Evolutionary conservation across 2,113 vertebrate genomes (phyloP), one percentile per base, ranked within the genome.

Genomic region (Nymphicus hollandicus): DNA sequence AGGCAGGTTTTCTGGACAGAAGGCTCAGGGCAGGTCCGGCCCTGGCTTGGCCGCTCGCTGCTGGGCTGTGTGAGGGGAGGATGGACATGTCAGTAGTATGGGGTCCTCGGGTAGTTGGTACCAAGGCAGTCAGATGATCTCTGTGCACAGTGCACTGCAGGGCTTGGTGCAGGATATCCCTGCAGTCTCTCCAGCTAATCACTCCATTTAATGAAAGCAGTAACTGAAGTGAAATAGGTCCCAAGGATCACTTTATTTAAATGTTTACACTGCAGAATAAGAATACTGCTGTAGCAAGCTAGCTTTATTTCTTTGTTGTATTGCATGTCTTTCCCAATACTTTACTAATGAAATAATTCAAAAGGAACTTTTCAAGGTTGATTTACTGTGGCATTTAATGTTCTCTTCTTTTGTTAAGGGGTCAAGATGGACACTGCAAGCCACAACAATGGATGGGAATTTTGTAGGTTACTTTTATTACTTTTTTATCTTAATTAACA

Each of bases 381-480:
- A 12, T 61, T 82, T 78, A 41, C 11, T 84, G 27, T 68, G 29
- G 39, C 9, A 91, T 31, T 77, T 81, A 37, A 20, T 28, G 56
- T 55, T 39, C 25, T 73, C 17, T 16, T 79, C 61, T 96, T 47
- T 12, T 96, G 55, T 93, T 60, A 93, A 99, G 99, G 99, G 99
- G 13, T 99, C 99, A 25, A 98, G 99, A 84, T 99, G 99, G 99
- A 99, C 99, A 10, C 94, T 99, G 37, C 99, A 99, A 94, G 99
- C 99, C 66, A 99, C 99, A 56, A 98, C 96, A 9, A 99, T 99
- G 99, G 80, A 97, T 73, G 99, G 99, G 71, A 89, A 98, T 90
- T 98, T 99, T 96, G 99, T 99, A 98, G 93, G 99, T 98, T 84
- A 74, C 47, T 60, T 88, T 83, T 85, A 50, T 79, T 65, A 1